Percentiles rank a stretch among this genome's conserved stretches.
Evolutionary conservation across 2,888 invertebrate genomes (phyloP).

Genomic region (Trypoxylon attenuatum): DNA sequence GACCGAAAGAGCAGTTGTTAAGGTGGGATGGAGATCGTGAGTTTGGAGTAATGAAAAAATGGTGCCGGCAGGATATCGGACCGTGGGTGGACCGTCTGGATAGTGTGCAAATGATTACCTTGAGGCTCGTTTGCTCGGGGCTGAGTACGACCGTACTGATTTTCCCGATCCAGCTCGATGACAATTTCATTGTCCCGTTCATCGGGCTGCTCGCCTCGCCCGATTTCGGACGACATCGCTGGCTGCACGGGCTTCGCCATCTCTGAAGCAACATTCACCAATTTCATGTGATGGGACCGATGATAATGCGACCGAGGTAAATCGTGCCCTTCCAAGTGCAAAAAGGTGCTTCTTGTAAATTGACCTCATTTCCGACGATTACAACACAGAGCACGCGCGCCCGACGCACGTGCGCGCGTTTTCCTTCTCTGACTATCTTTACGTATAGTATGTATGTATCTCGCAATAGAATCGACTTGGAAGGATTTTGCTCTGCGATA

Average conservation of each 20-base stretch:
- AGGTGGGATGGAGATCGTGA: background rate
- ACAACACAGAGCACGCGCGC: background rate
- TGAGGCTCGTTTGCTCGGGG: conserved; percentile 74
- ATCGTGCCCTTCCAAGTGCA: conserved; percentile 2
- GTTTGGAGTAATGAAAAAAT: conserved; percentile 18
- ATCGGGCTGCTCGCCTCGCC: conserved; percentile 77
- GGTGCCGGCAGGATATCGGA: conserved; percentile 10
- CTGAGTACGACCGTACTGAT: conserved; percentile 79
- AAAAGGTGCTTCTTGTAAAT: background rate
- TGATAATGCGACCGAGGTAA: conserved; percentile 24
- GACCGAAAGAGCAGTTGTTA: background rate
- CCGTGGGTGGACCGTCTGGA: conserved; percentile 34
- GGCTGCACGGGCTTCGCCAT: conserved; percentile 72
- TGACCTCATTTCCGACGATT: background rate
- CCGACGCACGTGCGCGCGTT: background rate
- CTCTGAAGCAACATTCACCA: conserved; percentile 72
- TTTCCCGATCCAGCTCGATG: conserved; percentile 81
- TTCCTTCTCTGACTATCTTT: too few species aligned
- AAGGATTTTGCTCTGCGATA: too few species aligned
- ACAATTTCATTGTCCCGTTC: conserved; percentile 81
- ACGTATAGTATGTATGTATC: too few species aligned
- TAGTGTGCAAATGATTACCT: conserved; percentile 67
- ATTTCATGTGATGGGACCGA: conserved; percentile 46
- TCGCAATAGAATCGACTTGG: too few species aligned
- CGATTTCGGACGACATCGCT: conserved; percentile 74